Base-by-base conservation (phyloP, 1,140 invertebrate genomes). In the Schmidtea mediterranea region DNA sequence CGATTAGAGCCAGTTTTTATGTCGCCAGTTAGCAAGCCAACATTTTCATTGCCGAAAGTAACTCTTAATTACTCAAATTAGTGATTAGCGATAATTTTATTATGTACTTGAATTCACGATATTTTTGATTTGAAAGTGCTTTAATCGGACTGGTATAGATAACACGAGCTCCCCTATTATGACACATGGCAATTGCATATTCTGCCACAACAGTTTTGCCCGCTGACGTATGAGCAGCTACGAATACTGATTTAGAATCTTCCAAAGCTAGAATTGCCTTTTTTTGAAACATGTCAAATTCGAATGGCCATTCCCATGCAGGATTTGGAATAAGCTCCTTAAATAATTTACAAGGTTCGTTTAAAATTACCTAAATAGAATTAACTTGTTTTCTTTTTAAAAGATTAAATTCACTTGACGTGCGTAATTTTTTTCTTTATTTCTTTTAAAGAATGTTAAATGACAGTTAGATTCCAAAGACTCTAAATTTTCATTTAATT, bases 71-170 rank as follows among this genome's bases (percentile, higher is more conserved):
- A 32, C 3, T 32, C 10, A 32, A 32, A 32, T 32, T 6, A 32
- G 10, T 32, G 10, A 32, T 32, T 6, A 32, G 3, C 10, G 10
- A 32, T 32, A 6, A 6, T 6, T 32, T 10, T 6, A 32, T 32
- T 32, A 74, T 77, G 43, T 76, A 75, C 61, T 82, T 86, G 61
- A 98, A 95, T 59, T 98, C 92, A 36, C 86, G 73, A 67, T 84
- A 98, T 62, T 98, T 98, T 62, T 98, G 92, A 71, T 98, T 98
- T 0, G 90, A 97, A 5, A 98, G 66, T 0, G 92, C 92, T 70
- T 98, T 98, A 43, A 98, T 95, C 1, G 92, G 92, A 1, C 90
- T 97, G 1, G 92, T 98, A 63, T 98, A 98, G 52, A 98, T 82
- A 9, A 82, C 77, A 79, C 74, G 77, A 0, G 87, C 90, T 71